Conservation (phyloP, 2,113 vertebrate species). For the Antechinus stuartii region DNA sequence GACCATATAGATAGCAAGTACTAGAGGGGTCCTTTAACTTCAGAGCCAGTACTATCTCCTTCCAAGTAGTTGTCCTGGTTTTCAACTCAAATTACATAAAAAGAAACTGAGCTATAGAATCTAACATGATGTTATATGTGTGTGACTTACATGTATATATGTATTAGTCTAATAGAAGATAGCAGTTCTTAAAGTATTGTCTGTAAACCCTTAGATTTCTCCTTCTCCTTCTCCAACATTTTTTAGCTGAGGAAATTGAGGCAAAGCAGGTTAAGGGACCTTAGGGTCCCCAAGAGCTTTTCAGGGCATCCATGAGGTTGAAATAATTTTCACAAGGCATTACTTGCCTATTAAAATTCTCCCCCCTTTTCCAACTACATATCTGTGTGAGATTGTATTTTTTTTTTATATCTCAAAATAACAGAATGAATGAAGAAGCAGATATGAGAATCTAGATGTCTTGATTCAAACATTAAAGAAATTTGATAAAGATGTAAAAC, state of each 20-base stretch:
- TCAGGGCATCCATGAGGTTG: background rate
- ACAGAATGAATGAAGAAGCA: background rate
- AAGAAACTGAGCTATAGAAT: too few species aligned
- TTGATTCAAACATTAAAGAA: background rate
- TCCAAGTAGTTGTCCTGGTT: background rate
- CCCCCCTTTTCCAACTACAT: background rate
- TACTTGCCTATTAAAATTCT: background rate
- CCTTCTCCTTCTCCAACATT: too few species aligned
- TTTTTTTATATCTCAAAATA: background rate
- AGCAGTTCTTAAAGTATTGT: too few species aligned
- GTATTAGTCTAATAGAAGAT: background rate
- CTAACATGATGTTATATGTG: background rate
- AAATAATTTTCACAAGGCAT: background rate
- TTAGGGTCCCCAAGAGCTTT: background rate
- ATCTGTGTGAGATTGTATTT: background rate
- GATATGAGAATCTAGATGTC: background rate
- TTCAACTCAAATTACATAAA: too few species aligned
- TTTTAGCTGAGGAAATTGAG: too few species aligned
- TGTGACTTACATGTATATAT: background rate
- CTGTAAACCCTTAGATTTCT: background rate
- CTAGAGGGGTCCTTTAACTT: background rate
- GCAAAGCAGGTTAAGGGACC: too few species aligned
- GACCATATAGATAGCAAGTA: background rate
- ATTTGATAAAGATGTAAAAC: background rate
- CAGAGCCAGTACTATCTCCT: background rate